phyloP scores from a whole-genome alignment of 2,797 vertebrate genomes.

The Bovichtus variegatus region DNA sequence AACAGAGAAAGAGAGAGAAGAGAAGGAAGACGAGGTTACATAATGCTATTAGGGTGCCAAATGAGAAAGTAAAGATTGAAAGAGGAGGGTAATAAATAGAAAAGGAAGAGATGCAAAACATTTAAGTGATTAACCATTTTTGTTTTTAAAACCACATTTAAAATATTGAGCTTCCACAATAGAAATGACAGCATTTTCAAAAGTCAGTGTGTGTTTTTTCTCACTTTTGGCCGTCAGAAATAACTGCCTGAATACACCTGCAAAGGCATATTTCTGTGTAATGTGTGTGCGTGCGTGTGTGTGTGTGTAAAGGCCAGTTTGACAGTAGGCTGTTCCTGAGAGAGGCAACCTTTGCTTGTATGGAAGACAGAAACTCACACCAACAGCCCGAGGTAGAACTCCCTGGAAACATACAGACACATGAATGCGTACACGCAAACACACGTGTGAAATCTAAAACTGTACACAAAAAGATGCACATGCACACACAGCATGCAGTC shows the following conservation, averaged over 20 bases:
- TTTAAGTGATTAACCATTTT: not conserved
- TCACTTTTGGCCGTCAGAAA: no score
- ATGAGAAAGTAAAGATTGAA: not conserved
- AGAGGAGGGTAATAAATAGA: not conserved
- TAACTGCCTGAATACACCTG: no score
- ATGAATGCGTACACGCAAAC: not conserved
- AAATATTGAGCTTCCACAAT: not conserved
- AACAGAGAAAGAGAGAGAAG: no score
- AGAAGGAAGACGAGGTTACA: not conserved
- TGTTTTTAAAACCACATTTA: not conserved
- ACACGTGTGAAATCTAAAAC: conserved; percentile 8
- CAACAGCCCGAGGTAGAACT: conserved; percentile 48
- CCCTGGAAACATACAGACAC: conserved; percentile 34
- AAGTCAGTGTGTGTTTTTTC: no score
- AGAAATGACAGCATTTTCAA: conserved; percentile 47
- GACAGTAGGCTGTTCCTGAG: conserved; percentile 43
- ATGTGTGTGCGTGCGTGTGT: no score
- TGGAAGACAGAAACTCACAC: conserved; percentile 58
- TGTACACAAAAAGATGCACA: conserved; percentile 9
- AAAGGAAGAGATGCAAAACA: not conserved
- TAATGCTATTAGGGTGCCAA: not conserved
- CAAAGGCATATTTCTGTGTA: no score
- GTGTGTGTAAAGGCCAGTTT: conserved; percentile 61
- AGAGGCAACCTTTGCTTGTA: conserved; percentile 69
- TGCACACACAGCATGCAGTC: no score